Base-by-base conservation (phyloP, 2,113 vertebrate species). In the Monopterus albus region DNA sequence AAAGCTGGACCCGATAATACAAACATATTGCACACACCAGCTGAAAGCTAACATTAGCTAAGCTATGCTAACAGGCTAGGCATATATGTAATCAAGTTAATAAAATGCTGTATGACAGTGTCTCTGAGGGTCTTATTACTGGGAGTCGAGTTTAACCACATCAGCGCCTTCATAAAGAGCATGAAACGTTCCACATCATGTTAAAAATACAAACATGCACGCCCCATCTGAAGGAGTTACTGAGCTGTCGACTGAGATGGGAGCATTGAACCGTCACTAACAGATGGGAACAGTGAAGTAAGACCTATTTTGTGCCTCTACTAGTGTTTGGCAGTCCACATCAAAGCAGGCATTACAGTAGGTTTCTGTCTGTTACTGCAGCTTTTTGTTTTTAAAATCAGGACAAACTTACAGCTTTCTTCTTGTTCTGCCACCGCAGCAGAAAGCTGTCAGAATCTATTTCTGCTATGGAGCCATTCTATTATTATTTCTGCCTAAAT, bases 401-500 rank as follows among this genome's bases (percentile, higher is more conserved):
- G 66, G 60, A 42, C 61, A 66, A 58, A 68, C 29, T 72, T 36
- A 10, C 21, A 38, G 47, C 61, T 61, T 72, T 57, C 11, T 51
- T n/a, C 42, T 42, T 29, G 28, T 67, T 75, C 15, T 65, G 68
- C 63, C 42, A 0, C 51, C 7, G 12, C 46, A 2, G 13, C 3
- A 58, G 56, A 67, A 78, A 75, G 65, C 57, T 35, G 39, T 15
- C 0, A 1, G 47, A 39, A 58, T 57, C 64, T 62, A 67, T 75
- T 81, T 75, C 26, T 60, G 56, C 0, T 36, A 8, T 12, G 31
- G 8, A 67, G 61, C 40, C 39, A 60, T 60, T 78, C 60, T 68
- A 50, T 72, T 36, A 11, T 79, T 57, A 70, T 61, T 85, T 76
- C 62, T 33, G 59, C 71, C 21, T 10, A 61, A 72, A 82, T 64